A percentile compares a stretch with the other conserved stretches of the same genome.
These are phyloP conservation scores for Ecliptopera silaceata DNA, from an alignment of 2,888 invertebrate species.

Conservation along the genomic window DNA sequence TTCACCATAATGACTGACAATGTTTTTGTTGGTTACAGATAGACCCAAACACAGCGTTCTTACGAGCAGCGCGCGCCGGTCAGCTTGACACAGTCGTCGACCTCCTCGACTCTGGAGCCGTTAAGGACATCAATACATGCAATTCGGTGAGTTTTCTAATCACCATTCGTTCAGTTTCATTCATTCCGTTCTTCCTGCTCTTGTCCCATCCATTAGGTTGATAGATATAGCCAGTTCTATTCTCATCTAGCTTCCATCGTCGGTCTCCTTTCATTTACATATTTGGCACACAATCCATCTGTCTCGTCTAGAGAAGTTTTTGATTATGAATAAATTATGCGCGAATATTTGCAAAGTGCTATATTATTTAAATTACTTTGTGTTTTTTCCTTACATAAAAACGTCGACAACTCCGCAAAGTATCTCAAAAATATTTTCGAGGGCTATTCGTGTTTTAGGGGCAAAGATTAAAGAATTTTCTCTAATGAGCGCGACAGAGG, in stretches of 20 bases:
- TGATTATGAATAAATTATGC: no score
- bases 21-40: constrained; percentile 84
- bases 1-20: not conserved
- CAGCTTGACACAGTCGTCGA: constrained; percentile 97
- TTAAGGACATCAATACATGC: constrained; percentile 98
- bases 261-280: no score
- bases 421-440: not conserved
- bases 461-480: not conserved
- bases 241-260: no score
- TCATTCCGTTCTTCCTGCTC: no score
- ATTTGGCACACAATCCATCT: no score
- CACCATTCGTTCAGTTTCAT: not conserved
- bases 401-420: not conserved
- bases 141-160: constrained; percentile 91
- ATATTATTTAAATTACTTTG: no score
- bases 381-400: not conserved
- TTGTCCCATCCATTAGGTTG: no score
- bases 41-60: constrained; percentile 98
- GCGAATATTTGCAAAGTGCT: no score
- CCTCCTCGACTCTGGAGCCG: constrained; percentile 92
- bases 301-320: no score
- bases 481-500: not conserved
- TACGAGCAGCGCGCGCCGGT: constrained; percentile 98
- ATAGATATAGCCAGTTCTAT: no score
- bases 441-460: not conserved